Percentiles rank a stretch among this genome's conserved stretches.
These are phyloP conservation scores for Leptoclinus maculatus DNA, from an alignment of 2,797 vertebrate species.

Conservation along the genomic window DNA sequence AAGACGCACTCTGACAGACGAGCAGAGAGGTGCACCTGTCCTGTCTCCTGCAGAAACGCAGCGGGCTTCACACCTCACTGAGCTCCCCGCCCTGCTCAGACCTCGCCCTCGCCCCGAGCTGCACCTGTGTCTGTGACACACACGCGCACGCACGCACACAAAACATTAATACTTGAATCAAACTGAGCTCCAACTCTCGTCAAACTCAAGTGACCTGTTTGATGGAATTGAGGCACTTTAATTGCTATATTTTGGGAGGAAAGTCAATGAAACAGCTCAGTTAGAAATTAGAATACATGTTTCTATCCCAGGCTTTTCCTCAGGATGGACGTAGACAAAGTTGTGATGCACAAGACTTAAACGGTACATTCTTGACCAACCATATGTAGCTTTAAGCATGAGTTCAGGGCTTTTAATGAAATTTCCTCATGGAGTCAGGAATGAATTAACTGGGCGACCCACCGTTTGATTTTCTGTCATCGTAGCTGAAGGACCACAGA, in stretches of 20 bases:
- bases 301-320: not conserved
- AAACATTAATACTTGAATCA: not conserved
- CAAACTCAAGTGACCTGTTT: not conserved
- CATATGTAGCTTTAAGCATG: not conserved
- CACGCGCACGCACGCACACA: not conserved
- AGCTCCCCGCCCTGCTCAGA: slow-evolving; percentile 44
- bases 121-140: slow-evolving; percentile 23
- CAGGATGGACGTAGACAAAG: not conserved
- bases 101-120: slow-evolving; percentile 63
- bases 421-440: not conserved
- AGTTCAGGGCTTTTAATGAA: not conserved
- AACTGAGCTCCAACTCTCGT: not conserved
- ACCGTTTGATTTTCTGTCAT: not conserved
- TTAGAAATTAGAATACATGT: not conserved
- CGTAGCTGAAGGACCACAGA: not conserved
- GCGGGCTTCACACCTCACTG: slow-evolving; percentile 52
- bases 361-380: not conserved
- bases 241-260: not conserved
- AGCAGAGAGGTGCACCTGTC: slow-evolving; percentile 70
- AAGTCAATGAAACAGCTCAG: slow-evolving; percentile 2
- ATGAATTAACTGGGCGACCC: not conserved
- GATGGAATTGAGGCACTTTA: not conserved
- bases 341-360: not conserved
- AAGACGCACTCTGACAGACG: slow-evolving; percentile 50
- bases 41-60: slow-evolving; percentile 57